Conservation (phyloP, 2,888 invertebrate genomes). For the Heliconius cydno region DNA sequence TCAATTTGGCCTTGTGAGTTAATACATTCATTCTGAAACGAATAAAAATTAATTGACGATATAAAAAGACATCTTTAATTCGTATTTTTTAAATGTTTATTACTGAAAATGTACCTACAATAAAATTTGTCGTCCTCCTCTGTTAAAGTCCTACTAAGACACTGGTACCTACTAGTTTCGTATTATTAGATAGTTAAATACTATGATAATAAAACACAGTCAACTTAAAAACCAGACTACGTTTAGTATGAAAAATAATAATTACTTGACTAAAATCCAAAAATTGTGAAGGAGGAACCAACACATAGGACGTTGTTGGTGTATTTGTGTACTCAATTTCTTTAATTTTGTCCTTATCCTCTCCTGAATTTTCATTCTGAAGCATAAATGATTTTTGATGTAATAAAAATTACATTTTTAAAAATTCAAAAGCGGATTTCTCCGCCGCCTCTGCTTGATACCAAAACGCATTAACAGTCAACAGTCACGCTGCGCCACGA, state of each 20-base stretch:
- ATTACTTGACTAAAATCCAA: constrained; percentile 60
- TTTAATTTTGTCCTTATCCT: constrained; percentile 54
- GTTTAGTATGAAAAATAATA: constrained; percentile 1
- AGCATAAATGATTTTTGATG: neutral
- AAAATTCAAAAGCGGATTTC: no score
- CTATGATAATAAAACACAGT: neutral
- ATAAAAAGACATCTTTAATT: no score
- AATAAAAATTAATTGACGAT: neutral
- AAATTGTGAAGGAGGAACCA: constrained; percentile 70
- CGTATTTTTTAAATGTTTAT: no score
- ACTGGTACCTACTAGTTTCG: no score
- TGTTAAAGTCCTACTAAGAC: no score
- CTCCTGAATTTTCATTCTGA: neutral
- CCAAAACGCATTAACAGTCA: no score
- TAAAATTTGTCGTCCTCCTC: no score
- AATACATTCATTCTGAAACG: constrained; percentile 9
- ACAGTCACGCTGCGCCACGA: no score
- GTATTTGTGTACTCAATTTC: constrained; percentile 56
- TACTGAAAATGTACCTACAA: no score
- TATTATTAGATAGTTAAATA: no score
- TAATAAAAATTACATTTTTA: neutral
- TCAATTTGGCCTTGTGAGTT: constrained; percentile 9
- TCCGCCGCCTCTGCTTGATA: no score
- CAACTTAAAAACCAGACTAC: neutral
- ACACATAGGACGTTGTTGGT: constrained; percentile 50